A percentile compares a stretch with the other conserved stretches of the same genome.
These are phyloP conservation scores for Spilosoma lubricipeda DNA, from an alignment of 2,888 invertebrate species.

Conservation along the genomic window DNA sequence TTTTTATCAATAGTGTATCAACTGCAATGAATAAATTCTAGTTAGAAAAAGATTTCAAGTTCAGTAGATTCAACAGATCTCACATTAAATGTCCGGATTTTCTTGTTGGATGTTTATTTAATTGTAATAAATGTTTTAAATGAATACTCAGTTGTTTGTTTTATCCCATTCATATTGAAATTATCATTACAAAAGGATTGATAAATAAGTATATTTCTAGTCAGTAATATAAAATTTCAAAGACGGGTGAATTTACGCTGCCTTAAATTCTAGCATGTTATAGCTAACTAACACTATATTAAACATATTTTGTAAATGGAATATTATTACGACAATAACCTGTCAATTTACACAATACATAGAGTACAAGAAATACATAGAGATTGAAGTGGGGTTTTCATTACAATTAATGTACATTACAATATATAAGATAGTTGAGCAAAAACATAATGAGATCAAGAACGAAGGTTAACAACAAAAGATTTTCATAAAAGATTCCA, in stretches of 20 bases:
- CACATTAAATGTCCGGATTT: slow-evolving; percentile 39
- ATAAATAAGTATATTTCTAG: slow-evolving; percentile 87
- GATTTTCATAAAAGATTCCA: slow-evolving; percentile 14
- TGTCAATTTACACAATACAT: slow-evolving; percentile 41
- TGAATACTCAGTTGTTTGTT: slow-evolving; percentile 63
- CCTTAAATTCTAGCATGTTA: slow-evolving; percentile 78
- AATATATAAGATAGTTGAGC: slow-evolving; percentile 56
- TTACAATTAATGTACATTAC: slow-evolving; percentile 42
- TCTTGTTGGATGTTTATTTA: slow-evolving; percentile 58
- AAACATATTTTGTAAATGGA: slow-evolving; percentile 85
- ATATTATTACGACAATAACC: slow-evolving; percentile 70
- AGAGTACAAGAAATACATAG: slow-evolving; percentile 33
- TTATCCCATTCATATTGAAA: slow-evolving; percentile 83
- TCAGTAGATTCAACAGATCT: neutral
- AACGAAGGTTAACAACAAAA: slow-evolving; percentile 24
- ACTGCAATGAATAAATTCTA: slow-evolving; percentile 22
- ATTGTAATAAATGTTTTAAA: slow-evolving; percentile 68
- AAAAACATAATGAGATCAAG: slow-evolving; percentile 67
- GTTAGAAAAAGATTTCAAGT: neutral
- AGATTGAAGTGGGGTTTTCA: slow-evolving; percentile 41
- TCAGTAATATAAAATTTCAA: slow-evolving; percentile 86
- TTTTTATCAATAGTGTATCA: slow-evolving; percentile 24
- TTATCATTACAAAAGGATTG: slow-evolving; percentile 81
- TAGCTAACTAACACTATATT: slow-evolving; percentile 70
- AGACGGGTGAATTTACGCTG: slow-evolving; percentile 86